Conservation (phyloP, 2,113 vertebrate genomes). For the Cynopterus brachyotis region DNA sequence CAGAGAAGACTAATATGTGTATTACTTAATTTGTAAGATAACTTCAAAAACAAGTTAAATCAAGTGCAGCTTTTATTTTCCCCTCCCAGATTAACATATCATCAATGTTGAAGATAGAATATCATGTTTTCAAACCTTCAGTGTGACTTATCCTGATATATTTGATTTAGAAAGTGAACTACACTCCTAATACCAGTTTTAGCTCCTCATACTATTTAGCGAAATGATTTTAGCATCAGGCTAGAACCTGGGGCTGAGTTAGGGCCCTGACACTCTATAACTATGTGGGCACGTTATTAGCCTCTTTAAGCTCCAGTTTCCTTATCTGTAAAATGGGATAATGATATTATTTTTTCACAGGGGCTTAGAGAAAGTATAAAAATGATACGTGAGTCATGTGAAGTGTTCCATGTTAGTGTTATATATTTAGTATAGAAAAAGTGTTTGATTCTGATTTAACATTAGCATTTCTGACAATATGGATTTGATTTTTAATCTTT, state of each 20-base stretch:
- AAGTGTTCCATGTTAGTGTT: background rate
- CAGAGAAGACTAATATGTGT: background rate
- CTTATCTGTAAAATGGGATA: background rate
- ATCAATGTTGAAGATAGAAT: background rate
- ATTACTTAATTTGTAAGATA: background rate
- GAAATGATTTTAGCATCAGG: background rate
- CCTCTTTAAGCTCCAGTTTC: background rate
- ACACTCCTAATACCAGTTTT: background rate
- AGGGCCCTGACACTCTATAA: background rate
- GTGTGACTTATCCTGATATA: background rate
- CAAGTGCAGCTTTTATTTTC: background rate
- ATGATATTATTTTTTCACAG: background rate
- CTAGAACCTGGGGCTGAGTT: background rate
- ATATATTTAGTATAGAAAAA: background rate
- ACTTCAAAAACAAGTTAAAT: background rate
- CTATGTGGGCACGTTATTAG: background rate
- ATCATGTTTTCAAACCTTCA: background rate
- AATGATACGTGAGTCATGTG: rapidly evolving
- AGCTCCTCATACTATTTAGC: background rate
- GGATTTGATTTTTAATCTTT: background rate
- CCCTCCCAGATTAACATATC: background rate
- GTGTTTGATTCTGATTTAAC: background rate
- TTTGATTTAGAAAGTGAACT: background rate
- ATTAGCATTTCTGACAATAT: background rate
- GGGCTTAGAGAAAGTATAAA: background rate